Evolutionary conservation across 2,797 vertebrate genomes (phyloP).

Genomic region (Naso thynnoides): DNA sequence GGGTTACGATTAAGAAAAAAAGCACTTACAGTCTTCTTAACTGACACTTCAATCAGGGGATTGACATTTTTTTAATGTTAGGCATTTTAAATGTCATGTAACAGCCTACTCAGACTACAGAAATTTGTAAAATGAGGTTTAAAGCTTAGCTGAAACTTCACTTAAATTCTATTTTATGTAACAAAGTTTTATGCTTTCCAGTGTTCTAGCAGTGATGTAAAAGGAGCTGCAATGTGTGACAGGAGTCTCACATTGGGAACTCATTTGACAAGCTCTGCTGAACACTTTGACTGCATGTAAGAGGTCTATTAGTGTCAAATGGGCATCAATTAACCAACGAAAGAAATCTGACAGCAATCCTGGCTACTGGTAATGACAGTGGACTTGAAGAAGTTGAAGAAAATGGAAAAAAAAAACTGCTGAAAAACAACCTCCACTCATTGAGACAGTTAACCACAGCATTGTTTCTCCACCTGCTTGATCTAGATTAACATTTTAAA

Average conservation of each 20-base stretch:
- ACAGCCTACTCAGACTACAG: neutral
- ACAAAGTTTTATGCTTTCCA: neutral
- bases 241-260: neutral
- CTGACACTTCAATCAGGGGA: neutral
- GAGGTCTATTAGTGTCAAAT: neutral
- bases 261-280: neutral
- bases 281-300: neutral
- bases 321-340: neutral
- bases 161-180: neutral
- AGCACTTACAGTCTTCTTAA: neutral
- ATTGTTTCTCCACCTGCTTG: too few species aligned
- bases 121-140: neutral
- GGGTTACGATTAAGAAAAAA: too few species aligned
- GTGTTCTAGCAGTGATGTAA: neutral
- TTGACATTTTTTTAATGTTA: neutral
- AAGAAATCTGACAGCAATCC: neutral
- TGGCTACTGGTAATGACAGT: neutral
- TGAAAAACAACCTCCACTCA: neutral
- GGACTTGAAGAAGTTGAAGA: neutral
- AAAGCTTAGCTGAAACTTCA: neutral
- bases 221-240: neutral
- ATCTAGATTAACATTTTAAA: conserved; percentile 4
- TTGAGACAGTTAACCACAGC: neutral
- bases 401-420: neutral
- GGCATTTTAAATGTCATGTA: neutral